Conservation (phyloP, 2,888 invertebrate genomes). For the Disparrhopalites patrizii region DNA sequence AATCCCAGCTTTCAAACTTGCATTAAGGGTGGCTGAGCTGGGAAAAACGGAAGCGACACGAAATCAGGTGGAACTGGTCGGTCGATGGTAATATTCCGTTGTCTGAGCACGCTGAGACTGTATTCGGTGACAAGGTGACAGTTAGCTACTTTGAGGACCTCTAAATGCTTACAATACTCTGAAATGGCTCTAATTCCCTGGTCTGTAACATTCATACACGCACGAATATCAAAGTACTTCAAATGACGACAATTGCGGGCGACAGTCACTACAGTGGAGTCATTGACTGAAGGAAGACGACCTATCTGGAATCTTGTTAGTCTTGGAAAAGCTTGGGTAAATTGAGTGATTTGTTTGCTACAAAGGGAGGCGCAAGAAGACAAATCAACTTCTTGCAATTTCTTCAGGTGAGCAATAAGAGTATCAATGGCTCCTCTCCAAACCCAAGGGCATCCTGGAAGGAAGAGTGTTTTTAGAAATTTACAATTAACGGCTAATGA, state of each 20-base stretch:
- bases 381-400: constrained; percentile 62
- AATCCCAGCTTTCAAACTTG: constrained; percentile 35
- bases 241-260: constrained; percentile 58
- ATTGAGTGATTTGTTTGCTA: constrained; percentile 50
- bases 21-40: constrained; percentile 6
- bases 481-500: constrained; percentile 61
- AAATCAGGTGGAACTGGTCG: constrained; percentile 15
- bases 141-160: constrained; percentile 23
- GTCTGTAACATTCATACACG: constrained; percentile 63
- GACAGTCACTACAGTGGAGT: constrained; percentile 58
- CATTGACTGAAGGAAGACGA: constrained; percentile 61
- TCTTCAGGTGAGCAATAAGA: constrained; percentile 60
- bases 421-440: constrained; percentile 63
- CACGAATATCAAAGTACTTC: constrained; percentile 61
- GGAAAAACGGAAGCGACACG: too few relatives aligned
- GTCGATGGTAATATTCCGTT: constrained; percentile 30
- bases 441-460: constrained; percentile 63
- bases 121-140: constrained; percentile 37
- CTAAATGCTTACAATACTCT: constrained; percentile 34
- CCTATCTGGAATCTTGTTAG: constrained; percentile 57
- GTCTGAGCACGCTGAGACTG: constrained; percentile 28
- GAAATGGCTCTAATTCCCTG: constrained; percentile 57
- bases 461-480: constrained; percentile 56
- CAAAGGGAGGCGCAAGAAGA: constrained; percentile 53
- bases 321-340: constrained; percentile 39